Evolutionary conservation across 1,140 invertebrate genomes (phyloP).

Genomic region (Anastatus disparis): DNA sequence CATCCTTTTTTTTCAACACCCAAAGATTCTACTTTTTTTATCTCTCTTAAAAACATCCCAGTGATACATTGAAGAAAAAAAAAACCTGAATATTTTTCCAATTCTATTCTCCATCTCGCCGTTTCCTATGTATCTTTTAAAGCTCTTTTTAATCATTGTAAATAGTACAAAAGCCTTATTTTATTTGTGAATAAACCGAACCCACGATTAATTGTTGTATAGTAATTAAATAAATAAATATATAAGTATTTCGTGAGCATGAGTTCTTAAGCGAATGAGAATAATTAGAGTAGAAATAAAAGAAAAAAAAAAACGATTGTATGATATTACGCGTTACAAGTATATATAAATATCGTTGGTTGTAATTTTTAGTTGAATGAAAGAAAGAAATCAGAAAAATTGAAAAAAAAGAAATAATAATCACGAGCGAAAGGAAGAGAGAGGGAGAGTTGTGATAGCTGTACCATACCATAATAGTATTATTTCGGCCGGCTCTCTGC

Average conservation of each 20-base stretch:
- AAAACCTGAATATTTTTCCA: too few species aligned
- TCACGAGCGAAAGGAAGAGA: slow-evolving; percentile 13
- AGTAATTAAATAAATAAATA: too few species aligned
- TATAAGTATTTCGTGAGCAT: slow-evolving; percentile 1
- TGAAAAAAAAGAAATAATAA: not conserved
- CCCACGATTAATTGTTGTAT: slow-evolving; percentile 24
- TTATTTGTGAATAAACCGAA: slow-evolving; percentile 16
- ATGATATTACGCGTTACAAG: slow-evolving; percentile 26
- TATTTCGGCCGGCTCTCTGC: slow-evolving; percentile 47
- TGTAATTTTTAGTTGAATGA: slow-evolving; percentile 17
- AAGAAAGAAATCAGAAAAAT: slow-evolving; percentile 16
- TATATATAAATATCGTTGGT: slow-evolving; percentile 32
- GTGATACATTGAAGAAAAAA: too few species aligned
- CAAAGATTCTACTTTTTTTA: too few species aligned
- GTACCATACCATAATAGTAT: slow-evolving; percentile 56
- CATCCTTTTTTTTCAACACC: too few species aligned
- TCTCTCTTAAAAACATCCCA: too few species aligned
- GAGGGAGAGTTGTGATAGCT: slow-evolving; percentile 48
- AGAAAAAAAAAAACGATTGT: not conserved
- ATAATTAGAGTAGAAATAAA: not conserved
- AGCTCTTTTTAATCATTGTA: slow-evolving; percentile 27
- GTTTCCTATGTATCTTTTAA: slow-evolving; percentile 3
- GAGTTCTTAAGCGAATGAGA: not conserved
- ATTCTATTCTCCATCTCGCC: not conserved
- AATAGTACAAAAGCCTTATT: slow-evolving; percentile 22